These are phyloP conservation scores for Sinodicranocentrus sp. DNA, from an alignment of 2,888 invertebrate genomes.

Conservation along the genomic window DNA sequence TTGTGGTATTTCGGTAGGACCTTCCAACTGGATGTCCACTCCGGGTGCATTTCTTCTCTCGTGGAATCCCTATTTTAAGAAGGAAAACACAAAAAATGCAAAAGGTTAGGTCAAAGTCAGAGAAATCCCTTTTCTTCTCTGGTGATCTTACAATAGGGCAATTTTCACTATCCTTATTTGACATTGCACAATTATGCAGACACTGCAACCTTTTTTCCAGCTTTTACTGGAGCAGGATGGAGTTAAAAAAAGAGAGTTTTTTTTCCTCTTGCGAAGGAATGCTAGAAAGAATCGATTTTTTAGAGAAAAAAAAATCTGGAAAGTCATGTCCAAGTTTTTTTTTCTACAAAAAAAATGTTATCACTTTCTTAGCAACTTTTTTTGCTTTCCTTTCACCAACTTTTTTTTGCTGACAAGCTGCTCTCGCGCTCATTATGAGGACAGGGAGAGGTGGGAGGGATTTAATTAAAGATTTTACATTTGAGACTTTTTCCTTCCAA, in stretches of 20 bases:
- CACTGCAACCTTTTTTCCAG: no score
- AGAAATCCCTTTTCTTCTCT: background rate
- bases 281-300: conserved; percentile 2
- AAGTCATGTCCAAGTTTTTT: conserved; percentile 3
- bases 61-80: conserved; percentile 31
- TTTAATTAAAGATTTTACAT: conserved; percentile 51
- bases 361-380: conserved; percentile 9
- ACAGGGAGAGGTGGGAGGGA: conserved; percentile 21
- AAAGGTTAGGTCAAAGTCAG: conserved; percentile 6
- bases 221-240: no score
- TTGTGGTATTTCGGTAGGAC: conserved; percentile 69
- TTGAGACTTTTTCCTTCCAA: background rate
- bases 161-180: no score
- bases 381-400: conserved; percentile 8
- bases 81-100: conserved; percentile 17
- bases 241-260: no score
- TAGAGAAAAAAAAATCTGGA: no score
- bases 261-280: no score
- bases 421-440: conserved; percentile 37
- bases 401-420: conserved; percentile 38
- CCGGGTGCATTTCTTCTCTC: conserved; percentile 20
- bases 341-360: conserved; percentile 9
- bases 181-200: no score
- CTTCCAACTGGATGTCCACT: conserved; percentile 57
- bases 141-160: no score